These are phyloP conservation scores for Epizoanthus stellaris DNA, from an alignment of 92 coral and sea anemone genomes.

Conservation along the genomic window DNA sequence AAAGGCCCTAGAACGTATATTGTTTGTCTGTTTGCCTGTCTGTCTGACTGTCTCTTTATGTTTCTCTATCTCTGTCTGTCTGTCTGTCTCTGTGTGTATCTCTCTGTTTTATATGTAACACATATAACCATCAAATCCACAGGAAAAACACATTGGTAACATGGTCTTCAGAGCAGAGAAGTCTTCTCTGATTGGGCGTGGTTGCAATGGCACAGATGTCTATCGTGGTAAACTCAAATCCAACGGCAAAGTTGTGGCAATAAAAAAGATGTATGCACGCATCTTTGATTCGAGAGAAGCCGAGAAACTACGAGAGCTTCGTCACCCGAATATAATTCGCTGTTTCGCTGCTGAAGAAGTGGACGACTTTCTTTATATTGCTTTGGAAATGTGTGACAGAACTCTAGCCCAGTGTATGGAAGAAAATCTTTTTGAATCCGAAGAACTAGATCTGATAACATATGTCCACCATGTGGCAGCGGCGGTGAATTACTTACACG, in stretches of 20 bases:
- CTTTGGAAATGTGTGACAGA: constrained; percentile 23
- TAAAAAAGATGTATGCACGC: constrained; percentile 23
- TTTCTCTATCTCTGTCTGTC: no score
- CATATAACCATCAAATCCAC: neutral
- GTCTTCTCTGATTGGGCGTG: constrained; percentile 7
- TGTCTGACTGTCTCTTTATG: no score
- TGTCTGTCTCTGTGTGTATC: no score
- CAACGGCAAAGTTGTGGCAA: constrained; percentile 3
- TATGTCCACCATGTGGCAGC: constrained; percentile 12
- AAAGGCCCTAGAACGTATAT: no score
- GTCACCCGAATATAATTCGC: constrained; percentile 24
- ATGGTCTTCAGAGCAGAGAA: constrained; percentile 6
- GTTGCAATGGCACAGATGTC: constrained; percentile 23
- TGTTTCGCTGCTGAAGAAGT: constrained; percentile 25
- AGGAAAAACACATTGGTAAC: constrained; percentile 24
- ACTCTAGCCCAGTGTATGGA: constrained; percentile 26
- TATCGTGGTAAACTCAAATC: constrained; percentile 25
- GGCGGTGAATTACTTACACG: constrained; percentile 25
- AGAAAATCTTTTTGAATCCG: constrained; percentile 3
- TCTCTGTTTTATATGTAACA: neutral
- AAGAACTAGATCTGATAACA: neutral
- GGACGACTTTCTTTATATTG: constrained; percentile 25
- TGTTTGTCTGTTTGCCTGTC: no score
- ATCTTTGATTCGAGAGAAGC: constrained; percentile 24
- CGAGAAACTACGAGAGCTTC: constrained; percentile 7